Base-by-base conservation (phyloP, 92 coral and sea anemone species). In the Porites rus region DNA sequence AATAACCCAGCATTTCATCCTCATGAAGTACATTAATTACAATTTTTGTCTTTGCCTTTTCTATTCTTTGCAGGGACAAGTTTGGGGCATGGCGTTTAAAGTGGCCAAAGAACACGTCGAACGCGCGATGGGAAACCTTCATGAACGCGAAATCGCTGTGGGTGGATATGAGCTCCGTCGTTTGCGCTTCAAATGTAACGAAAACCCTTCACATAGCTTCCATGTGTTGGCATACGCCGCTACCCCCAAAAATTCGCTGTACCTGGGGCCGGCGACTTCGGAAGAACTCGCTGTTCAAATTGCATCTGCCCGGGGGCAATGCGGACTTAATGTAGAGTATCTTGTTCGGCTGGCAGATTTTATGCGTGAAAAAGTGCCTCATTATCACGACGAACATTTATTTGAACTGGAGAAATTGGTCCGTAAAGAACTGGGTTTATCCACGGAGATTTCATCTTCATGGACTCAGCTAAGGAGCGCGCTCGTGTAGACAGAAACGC, bases 321-420 rank as follows among this genome's bases (percentile, higher is more conserved):
- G 94, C 78, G 99, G 99, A 8, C 94, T 88, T 4, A 96, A 96
- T 67, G 90, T 93, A 5, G 99, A 96, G 60, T 96, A 96, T 65
- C 86, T 96, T 22, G 74, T 91, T 85, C 94, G 98, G 6, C 84
- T 96, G 67, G 96, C 93, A 18, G 94, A 93, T 61, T 94, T 94
- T 72, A 94, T 94, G 98, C 82, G 93, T 50, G 93, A 92, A 31
- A 89, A 92, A 87, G 98, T 87, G 0, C 95, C 98, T 0, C 85
- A 87, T 13, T 90, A 75, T 12, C 75, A 92, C 54, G 98, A 94
- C 1, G 92, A 90, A 14, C 98, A 94, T 77, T 81, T 94, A 69
- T 92, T 94, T 77, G 79, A 86, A 43, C 80, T 94, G 72, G 98
- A 94, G 72, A 78, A 74, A 18, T 56, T 92, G 74, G 95, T 82